A percentile compares a stretch with the other conserved stretches of the same genome.
Evolutionary conservation across 2,113 vertebrate species (phyloP).

Genomic region (Chloropsis hardwickii): DNA sequence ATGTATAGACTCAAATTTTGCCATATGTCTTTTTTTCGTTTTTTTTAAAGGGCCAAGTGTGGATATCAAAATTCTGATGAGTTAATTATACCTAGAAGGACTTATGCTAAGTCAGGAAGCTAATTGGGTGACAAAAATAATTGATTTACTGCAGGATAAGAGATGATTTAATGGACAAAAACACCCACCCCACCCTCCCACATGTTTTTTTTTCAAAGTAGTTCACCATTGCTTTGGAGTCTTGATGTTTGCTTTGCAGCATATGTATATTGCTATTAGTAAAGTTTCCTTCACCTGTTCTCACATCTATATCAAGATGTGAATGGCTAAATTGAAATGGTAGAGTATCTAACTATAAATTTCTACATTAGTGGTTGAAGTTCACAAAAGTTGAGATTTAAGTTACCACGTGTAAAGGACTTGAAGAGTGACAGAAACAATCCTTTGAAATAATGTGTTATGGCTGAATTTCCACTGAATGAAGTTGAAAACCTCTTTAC

Average conservation of each 20-base stretch:
- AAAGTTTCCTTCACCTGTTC: background rate
- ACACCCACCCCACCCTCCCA: background rate
- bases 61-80: background rate
- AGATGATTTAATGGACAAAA: background rate
- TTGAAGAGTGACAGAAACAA: background rate
- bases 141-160: background rate
- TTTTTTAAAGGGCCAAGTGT: background rate
- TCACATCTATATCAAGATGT: background rate
- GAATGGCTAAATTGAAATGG: background rate
- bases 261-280: background rate
- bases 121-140: background rate
- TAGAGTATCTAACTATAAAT: background rate
- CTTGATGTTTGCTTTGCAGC: background rate
- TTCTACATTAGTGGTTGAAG: background rate
- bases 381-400: background rate
- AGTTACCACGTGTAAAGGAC: background rate
- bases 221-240: background rate
- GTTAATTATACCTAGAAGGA: background rate
- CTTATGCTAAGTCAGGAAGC: background rate
- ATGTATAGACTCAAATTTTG: background rate
- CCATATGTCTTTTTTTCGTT: background rate
- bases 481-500: background rate
- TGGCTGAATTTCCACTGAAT: background rate
- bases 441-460: background rate
- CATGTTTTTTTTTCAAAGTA: background rate